phyloP scores from a whole-genome alignment of 2,888 invertebrate species.

The Acrocyrtus sp. region DNA sequence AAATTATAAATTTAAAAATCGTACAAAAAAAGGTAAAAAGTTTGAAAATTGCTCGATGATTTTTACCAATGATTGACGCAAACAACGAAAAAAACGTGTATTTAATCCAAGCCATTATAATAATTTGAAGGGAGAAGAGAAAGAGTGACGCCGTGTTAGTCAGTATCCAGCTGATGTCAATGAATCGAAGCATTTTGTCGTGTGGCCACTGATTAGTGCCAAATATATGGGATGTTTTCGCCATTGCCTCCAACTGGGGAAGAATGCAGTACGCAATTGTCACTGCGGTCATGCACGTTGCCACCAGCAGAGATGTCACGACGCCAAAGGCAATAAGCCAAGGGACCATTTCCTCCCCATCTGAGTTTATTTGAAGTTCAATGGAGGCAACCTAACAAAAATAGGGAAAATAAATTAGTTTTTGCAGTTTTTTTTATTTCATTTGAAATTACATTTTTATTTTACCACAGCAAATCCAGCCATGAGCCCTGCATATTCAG shows the following conservation, averaged over 20 bases:
- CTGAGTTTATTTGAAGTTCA: constrained; percentile 58
- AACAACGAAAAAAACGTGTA: constrained; percentile 40
- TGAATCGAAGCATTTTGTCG: constrained; percentile 50
- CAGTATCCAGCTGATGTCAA: constrained; percentile 56
- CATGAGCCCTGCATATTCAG: constrained; percentile 54
- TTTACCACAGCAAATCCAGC: constrained; percentile 59
- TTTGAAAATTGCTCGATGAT: no score
- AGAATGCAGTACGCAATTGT: constrained; percentile 48
- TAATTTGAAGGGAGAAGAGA: constrained; percentile 57
- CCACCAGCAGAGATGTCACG: constrained; percentile 53
- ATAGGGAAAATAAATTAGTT: not conserved
- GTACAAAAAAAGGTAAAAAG: not conserved
- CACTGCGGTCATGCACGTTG: constrained; percentile 53
- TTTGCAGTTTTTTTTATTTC: not conserved
- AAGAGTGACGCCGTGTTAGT: constrained; percentile 55
- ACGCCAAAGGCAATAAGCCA: constrained; percentile 52
- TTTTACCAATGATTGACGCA: constrained; percentile 32
- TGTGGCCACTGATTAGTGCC: constrained; percentile 51
- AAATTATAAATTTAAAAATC: not conserved
- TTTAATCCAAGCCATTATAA: constrained; percentile 59
- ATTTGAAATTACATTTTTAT: constrained; percentile 6
- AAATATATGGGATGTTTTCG: constrained; percentile 48
- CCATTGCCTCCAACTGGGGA: constrained; percentile 48
- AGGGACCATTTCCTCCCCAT: constrained; percentile 45
- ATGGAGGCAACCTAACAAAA: constrained; percentile 54